Conservation (phyloP, 1,140 invertebrate species). For the Pseudomyrmex dendroicus region DNA sequence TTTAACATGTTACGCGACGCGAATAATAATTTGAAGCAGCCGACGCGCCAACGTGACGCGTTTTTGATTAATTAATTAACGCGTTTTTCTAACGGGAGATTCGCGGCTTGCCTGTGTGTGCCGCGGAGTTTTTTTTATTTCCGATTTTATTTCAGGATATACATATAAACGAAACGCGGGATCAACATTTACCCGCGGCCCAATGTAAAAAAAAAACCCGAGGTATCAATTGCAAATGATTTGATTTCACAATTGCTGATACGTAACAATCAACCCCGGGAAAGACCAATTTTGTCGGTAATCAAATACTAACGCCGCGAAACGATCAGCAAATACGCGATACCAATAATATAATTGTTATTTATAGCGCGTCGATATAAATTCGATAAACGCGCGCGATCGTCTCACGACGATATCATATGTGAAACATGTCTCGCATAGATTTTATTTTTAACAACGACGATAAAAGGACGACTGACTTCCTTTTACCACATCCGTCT, state of each 20-base stretch:
- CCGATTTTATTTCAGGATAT: constrained; percentile 21
- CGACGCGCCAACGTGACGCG: background rate
- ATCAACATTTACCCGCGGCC: constrained; percentile 13
- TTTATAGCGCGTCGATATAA: background rate
- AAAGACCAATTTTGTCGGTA: constrained; percentile 33
- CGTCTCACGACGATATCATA: background rate
- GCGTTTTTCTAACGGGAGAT: background rate
- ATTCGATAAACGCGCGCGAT: constrained; percentile 6
- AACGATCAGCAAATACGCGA: constrained; percentile 23
- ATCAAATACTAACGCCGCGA: constrained; percentile 25
- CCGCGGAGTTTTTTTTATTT: too few species aligned
- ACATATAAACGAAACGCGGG: background rate
- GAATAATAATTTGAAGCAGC: constrained; percentile 29
- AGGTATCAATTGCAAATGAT: constrained; percentile 33
- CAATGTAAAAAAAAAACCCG: background rate
- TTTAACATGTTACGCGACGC: constrained; percentile 2
- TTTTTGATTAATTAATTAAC: constrained; percentile 44
- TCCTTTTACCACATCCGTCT: constrained; percentile 6
- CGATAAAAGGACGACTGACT: background rate
- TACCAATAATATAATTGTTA: constrained; percentile 36
- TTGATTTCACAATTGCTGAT: constrained; percentile 46
- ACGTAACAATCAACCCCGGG: constrained; percentile 24
- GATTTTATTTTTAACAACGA: background rate
- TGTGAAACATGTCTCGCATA: background rate
- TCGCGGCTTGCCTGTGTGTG: too few species aligned